Conservation (phyloP, 2,113 vertebrate genomes). For the Campylomormyrus numenius region DNA sequence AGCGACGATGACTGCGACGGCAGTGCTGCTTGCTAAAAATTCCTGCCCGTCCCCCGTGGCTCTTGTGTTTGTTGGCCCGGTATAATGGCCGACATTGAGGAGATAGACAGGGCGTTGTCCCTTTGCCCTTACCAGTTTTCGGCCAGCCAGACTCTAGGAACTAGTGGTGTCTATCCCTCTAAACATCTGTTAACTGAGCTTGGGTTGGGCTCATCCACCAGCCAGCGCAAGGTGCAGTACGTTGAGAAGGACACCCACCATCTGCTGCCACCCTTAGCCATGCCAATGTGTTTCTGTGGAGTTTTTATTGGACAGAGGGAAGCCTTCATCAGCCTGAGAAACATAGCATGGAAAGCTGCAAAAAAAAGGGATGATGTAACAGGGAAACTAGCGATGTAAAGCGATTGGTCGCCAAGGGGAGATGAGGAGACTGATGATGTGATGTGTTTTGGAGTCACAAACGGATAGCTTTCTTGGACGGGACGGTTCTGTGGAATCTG, state of each 20-base stretch:
- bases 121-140: neutral
- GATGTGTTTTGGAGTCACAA: neutral
- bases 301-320: neutral
- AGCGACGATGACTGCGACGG: constrained; percentile 27
- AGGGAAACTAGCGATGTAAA: neutral
- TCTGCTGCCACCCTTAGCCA: neutral
- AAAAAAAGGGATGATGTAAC: neutral
- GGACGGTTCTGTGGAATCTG: neutral
- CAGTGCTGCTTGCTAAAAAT: constrained; percentile 33
- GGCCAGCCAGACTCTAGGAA: neutral
- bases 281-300: neutral
- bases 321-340: neutral
- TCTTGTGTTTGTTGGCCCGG: constrained; percentile 27
- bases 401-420: neutral
- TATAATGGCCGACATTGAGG: constrained; percentile 26
- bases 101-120: constrained; percentile 24
- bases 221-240: neutral
- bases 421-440: neutral
- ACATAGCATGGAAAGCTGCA: neutral
- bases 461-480: neutral
- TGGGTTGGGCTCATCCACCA: neutral
- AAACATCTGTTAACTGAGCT: constrained; percentile 11
- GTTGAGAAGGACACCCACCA: neutral
- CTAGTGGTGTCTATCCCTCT: neutral
- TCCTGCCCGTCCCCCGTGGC: constrained; percentile 24